Percentiles rank a stretch among this genome's conserved stretches.
Evolutionary conservation across 2,113 vertebrate species (phyloP).

Genomic region (Hemibagrus wyckioides): DNA sequence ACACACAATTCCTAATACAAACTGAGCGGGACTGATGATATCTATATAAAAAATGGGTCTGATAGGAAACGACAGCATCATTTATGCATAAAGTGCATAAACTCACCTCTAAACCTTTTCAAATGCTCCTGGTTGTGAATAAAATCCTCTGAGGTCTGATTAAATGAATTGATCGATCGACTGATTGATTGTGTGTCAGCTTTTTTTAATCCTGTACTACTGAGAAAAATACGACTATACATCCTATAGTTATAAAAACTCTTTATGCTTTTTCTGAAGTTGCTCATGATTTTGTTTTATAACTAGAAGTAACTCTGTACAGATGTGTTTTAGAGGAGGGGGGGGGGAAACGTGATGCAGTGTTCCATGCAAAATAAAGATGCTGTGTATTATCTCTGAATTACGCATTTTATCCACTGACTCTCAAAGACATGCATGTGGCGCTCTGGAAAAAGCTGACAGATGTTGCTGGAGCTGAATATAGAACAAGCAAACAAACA

Average conservation of each 20-base stretch:
- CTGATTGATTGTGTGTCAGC: not conserved
- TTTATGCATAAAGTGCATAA: conserved; percentile 5
- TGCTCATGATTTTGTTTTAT: not conserved
- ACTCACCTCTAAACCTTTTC: too few species aligned
- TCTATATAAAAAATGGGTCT: not conserved
- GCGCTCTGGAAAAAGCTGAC: not conserved
- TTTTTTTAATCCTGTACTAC: not conserved
- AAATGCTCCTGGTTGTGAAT: too few species aligned
- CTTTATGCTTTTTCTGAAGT: not conserved
- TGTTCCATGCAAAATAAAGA: not conserved
- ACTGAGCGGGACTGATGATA: not conserved
- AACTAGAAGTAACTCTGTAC: not conserved
- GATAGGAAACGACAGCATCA: not conserved
- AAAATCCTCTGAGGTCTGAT: conserved; percentile 19
- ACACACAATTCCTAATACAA: not conserved
- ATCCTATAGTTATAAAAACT: not conserved
- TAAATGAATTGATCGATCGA: too few species aligned
- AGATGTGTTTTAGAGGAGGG: not conserved
- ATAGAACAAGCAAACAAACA: too few species aligned
- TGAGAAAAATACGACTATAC: not conserved
- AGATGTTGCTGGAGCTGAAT: not conserved
- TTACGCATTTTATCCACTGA: not conserved
- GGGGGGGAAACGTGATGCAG: not conserved
- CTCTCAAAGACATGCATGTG: not conserved
- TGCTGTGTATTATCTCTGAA: not conserved